These are phyloP conservation scores for Clytia hemisphaerica DNA, from an alignment of 30 jellyfish, hydroid and myxozoan genomes.

Conservation along the genomic window DNA sequence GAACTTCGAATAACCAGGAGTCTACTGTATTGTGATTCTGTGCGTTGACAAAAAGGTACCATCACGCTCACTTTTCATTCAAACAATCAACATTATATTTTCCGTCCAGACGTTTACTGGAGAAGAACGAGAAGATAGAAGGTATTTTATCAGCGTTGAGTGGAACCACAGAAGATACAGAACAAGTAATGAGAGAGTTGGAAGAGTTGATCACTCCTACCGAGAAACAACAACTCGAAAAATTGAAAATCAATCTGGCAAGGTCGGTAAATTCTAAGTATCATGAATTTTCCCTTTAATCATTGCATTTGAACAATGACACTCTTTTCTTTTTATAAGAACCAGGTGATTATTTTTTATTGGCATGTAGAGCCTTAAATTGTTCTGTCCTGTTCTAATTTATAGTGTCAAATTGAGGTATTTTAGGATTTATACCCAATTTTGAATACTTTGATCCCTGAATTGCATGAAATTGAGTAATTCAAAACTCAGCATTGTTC, in stretches of 20 bases:
- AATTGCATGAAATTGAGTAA: too few relatives aligned
- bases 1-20: too few relatives aligned
- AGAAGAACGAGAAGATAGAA: conserved; percentile 82
- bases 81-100: too few relatives aligned
- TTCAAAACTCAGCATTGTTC: too few relatives aligned
- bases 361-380: background rate
- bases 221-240: conserved; percentile 79
- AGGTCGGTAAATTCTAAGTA: conserved; percentile 61
- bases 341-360: background rate
- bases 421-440: too few relatives aligned
- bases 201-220: conserved; percentile 91
- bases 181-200: conserved; percentile 66
- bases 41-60: too few relatives aligned
- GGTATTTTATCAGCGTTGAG: conserved; percentile 69
- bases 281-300: too few relatives aligned
- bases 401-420: background rate
- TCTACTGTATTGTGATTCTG: too few relatives aligned
- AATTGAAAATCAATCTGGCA: conserved; percentile 68
- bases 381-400: background rate
- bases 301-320: too few relatives aligned
- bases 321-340: background rate
- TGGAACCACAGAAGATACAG: conserved; percentile 70
- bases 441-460: too few relatives aligned
- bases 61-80: too few relatives aligned
- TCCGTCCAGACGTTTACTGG: conserved; percentile 59